Evolutionary conservation across 2,888 invertebrate genomes (phyloP).

Genomic region (Ichneumoninae sp.): DNA sequence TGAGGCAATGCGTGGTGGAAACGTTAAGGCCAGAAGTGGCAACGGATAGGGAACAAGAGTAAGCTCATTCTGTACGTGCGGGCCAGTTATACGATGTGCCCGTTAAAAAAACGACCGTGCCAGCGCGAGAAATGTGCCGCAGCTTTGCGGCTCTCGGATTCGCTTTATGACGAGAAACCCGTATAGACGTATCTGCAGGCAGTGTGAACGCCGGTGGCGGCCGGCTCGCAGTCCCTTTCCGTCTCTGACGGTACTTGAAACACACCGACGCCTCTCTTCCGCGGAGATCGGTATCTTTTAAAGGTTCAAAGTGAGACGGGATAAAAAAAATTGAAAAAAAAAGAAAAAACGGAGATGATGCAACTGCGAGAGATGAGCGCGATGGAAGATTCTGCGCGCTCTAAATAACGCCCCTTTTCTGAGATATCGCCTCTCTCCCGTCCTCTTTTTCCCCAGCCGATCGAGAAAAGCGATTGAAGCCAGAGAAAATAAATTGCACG

Average conservation of each 20-base stretch:
- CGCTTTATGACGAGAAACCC: slow-evolving; percentile 51
- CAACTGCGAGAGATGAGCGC: slow-evolving; percentile 36
- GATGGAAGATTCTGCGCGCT: slow-evolving; percentile 43
- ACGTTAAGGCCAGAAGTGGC: not conserved
- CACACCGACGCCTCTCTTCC: slow-evolving; percentile 60
- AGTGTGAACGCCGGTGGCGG: slow-evolving; percentile 16
- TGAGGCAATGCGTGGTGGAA: not conserved
- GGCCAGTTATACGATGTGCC: slow-evolving; percentile 45
- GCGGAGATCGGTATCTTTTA: slow-evolving; percentile 58
- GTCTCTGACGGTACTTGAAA: slow-evolving; percentile 51
- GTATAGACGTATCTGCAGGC: slow-evolving; percentile 20
- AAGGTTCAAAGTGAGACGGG: slow-evolving; percentile 37
- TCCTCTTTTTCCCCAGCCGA: not conserved
- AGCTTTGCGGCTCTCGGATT: slow-evolving; percentile 42
- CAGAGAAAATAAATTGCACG: not conserved
- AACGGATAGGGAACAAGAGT: slow-evolving; percentile 43
- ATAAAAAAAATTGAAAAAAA: not conserved
- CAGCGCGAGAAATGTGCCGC: slow-evolving; percentile 55
- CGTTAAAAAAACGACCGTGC: slow-evolving; percentile 41
- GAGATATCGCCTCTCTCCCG: slow-evolving; percentile 14
- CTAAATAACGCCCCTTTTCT: slow-evolving; percentile 41
- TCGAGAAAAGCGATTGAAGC: slow-evolving; percentile 18
- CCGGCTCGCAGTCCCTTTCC: slow-evolving; percentile 27
- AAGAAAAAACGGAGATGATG: slow-evolving; percentile 20
- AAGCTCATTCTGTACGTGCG: slow-evolving; percentile 41